Conservation (phyloP, 1,140 invertebrate species). For the Eriocheir sinensis region DNA sequence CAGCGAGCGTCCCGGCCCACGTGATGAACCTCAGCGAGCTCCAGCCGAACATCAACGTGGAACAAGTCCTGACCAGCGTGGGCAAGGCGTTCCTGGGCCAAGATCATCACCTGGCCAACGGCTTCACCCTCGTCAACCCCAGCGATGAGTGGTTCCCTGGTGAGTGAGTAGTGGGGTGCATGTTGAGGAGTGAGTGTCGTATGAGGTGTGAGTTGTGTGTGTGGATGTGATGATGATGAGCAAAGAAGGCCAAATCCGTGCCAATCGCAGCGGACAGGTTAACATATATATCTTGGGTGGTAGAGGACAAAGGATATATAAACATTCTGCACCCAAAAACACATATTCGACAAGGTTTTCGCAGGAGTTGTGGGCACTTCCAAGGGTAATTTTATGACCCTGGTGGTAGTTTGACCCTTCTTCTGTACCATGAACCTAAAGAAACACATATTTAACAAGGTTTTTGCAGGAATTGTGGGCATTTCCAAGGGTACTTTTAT, state of each 20-base stretch:
- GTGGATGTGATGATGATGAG: background rate
- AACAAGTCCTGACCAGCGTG: slow-evolving; percentile 82
- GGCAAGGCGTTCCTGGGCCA: slow-evolving; percentile 89
- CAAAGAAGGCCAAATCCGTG: background rate
- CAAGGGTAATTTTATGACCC: no score
- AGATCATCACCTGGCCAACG: slow-evolving; percentile 87
- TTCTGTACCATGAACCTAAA: no score
- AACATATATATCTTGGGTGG: background rate
- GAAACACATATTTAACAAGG: no score
- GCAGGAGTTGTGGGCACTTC: no score
- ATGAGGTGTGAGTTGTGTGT: background rate
- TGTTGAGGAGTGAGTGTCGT: background rate
- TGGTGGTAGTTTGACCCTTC: no score
- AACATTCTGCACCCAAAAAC: no score
- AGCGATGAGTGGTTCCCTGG: slow-evolving; percentile 93
- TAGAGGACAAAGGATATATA: background rate
- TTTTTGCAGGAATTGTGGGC: no score
- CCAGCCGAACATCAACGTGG: slow-evolving; percentile 87
- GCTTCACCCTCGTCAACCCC: slow-evolving; percentile 93
- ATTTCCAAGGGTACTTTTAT: no score
- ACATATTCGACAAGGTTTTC: no score
- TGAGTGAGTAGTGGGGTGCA: no score
- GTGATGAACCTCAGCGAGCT: slow-evolving; percentile 90
- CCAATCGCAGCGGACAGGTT: no score
- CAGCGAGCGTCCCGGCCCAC: slow-evolving; percentile 89